Conservation (phyloP, 35 echinoderm and acorn worm genomes). For the Heliocidaris tuberculata region DNA sequence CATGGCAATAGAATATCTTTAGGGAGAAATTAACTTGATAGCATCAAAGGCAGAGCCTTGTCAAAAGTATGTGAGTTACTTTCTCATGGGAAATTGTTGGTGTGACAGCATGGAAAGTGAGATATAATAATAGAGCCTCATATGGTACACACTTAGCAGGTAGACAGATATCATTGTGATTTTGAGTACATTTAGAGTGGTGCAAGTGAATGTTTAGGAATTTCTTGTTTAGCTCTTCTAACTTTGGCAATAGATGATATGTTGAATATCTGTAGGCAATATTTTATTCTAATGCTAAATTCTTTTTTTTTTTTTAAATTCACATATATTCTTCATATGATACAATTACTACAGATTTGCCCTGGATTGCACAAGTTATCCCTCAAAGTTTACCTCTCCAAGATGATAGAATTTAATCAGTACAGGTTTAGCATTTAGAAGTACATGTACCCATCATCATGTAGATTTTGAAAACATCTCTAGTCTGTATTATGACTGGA, state of each 20-base stretch:
- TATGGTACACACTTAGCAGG: background rate
- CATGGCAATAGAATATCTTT: constrained; percentile 33
- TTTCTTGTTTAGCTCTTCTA: background rate
- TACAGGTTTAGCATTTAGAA: background rate
- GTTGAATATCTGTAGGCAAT: background rate
- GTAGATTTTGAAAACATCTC: background rate
- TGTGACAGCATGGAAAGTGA: background rate
- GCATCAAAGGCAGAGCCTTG: constrained; percentile 4
- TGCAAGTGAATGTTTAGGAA: background rate
- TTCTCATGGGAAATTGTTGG: background rate
- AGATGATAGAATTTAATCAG: too few species aligned
- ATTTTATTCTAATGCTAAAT: background rate
- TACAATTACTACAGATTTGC: background rate
- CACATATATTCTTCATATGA: background rate
- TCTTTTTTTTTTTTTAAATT: background rate
- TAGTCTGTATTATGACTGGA: background rate
- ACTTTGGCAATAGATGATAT: background rate
- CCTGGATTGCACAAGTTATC: background rate
- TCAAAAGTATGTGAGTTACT: background rate
- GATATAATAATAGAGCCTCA: background rate
- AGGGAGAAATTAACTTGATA: constrained; percentile 34
- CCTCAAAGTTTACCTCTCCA: too few species aligned
- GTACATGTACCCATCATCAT: background rate
- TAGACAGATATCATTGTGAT: background rate
- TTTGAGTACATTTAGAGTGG: background rate